A percentile compares a stretch with the other conserved stretches of the same genome.
These are phyloP conservation scores for Polyommatus iphigenia DNA, from an alignment of 2,888 invertebrate genomes.

Conservation along the genomic window DNA sequence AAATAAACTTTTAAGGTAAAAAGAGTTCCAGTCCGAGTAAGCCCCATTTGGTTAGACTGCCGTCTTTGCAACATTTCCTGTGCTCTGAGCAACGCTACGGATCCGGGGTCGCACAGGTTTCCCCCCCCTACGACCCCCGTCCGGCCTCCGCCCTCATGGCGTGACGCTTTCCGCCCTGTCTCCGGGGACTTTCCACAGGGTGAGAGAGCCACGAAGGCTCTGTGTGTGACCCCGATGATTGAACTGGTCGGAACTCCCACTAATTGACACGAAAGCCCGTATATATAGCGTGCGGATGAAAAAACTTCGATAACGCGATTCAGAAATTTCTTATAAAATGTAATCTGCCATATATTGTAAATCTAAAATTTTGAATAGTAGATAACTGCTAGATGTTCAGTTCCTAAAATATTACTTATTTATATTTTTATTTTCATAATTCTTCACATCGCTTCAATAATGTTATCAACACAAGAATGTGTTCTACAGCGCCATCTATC, in stretches of 20 bases:
- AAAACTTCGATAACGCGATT: conserved; percentile 57
- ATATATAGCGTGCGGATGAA: conserved; percentile 38
- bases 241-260: conserved; percentile 68
- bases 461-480: too few species aligned
- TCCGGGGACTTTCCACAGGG: conserved; percentile 82
- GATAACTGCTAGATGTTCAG: not conserved
- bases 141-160: conserved; percentile 62
- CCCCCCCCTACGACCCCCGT: conserved; percentile 63
- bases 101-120: conserved; percentile 55
- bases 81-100: conserved; percentile 77
- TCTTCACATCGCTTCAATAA: not conserved
- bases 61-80: conserved; percentile 67
- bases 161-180: conserved; percentile 73
- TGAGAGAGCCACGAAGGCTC: conserved; percentile 59
- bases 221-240: conserved; percentile 71
- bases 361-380: not conserved
- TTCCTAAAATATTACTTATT: not conserved
- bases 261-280: accelerated
- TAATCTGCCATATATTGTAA: too few species aligned
- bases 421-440: not conserved
- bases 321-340: conserved; percentile 39
- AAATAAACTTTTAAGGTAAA: not conserved
- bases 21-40: conserved; percentile 71
- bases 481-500: conserved; percentile 54
- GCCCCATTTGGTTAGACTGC: conserved; percentile 75